Evolutionary conservation across 1,140 invertebrate genomes (phyloP), one percentile per base, ranked within the genome.

Genomic region (Bombus balteatus): DNA sequence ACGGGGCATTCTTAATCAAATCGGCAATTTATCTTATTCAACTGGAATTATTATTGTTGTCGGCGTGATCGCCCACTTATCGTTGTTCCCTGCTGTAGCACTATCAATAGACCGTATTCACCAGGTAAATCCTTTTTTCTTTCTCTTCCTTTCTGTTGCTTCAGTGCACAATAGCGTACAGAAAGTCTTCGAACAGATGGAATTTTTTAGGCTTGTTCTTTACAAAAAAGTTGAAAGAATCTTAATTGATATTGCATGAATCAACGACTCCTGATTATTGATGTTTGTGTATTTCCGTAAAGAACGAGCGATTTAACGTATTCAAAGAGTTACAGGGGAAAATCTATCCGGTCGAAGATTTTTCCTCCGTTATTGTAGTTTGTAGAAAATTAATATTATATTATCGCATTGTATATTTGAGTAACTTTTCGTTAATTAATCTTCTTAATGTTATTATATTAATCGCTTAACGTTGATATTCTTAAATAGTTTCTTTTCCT

Each of bases 11-110:
- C 37, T 9, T 37, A n/a, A 75, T 62, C 15, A 70, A 71, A 12
- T 37, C 22, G 12, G 9, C 79, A 57, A 34, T 83, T 59, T 80
- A 77, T 83, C 75, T 72, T 34, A 70, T 53, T 79, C 83, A 79
- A 37, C 18, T 80, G 68, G 43, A 82, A 62, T 83, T 83, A 32
- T 78, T 87, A 83, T 57, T 78, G n/a, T 37, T 72, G 68, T 75
- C 62, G 78, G 43, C 41, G 59, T 75, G 68, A 78, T 78, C 71
- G 12, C 12, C 59, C 22, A 65, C 71, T 74, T 59, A 32, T 59
- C 59, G 10, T 43, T 28, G 1, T 57, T 74, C 15, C 22, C 47
- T 6, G 65, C 28, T 43, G 4, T 28, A 53, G 6, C 6, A 65
- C 22, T 72, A 68, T 65, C 32, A 37, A 84, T 62, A 59, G 71